Base-by-base conservation (phyloP, 2,113 vertebrate species). In the Aegypius monachus region DNA sequence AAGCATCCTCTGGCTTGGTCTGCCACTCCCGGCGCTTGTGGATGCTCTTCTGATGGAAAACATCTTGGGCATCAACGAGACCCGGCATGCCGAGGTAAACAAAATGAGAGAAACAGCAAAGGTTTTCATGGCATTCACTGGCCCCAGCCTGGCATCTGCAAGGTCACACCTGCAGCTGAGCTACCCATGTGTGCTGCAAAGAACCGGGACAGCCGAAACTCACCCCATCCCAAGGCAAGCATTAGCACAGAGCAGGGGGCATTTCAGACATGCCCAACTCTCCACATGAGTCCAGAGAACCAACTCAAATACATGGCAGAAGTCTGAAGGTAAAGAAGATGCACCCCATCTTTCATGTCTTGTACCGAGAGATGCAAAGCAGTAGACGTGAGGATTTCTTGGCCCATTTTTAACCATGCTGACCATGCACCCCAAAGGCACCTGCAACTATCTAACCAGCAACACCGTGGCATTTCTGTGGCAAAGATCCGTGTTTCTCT, bases 191-290 rank as follows among this genome's bases (percentile, higher is more conserved):
- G 5, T 7, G 42, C n/a, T 15, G n/a, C 42, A 6, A 10, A 34
- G 61, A 27, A 9, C 82, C 15, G 4, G 74, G 32, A 36, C 16
- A 27, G 73, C 16, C 4, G 0, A 18, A 38, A 25, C 38, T 21
- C 43, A 21, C 26, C 38, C 38, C 17, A 2, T 5, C 31, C 61
- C 43, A 16, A 5, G 52, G 32, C 36, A 13, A 36, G 32, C 45
- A 10, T 6, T 5, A 7, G 36, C 63, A 27, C 45, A 17, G 84
- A 61, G 16, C 38, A 32, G 45, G 27, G 22, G 50, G 50, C 27
- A 19, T 14, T 29, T 22, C 36, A 12, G 31, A 29, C 1, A 0
- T 1, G 2, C 26, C 43, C 38, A 6, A 19, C 45, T 7, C 67
- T 42, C 38, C 45, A 45, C 32, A 7, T 2, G 4, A 20, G 19